Base-by-base conservation (phyloP, 1,140 invertebrate species). In the Ridgeia piscesae region DNA sequence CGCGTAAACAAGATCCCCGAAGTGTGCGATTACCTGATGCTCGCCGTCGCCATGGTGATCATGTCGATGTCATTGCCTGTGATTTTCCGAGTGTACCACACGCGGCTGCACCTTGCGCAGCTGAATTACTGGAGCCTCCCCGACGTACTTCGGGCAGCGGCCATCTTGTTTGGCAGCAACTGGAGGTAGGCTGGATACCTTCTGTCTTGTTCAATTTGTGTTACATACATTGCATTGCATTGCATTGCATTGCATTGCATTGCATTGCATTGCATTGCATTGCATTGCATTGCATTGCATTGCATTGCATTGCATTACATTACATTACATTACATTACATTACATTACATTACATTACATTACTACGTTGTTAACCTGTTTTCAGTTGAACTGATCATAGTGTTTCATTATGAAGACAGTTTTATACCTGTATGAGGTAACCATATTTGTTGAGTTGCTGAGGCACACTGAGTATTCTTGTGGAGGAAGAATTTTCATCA, bases 1-100 rank as follows among this genome's bases (percentile, higher is more conserved):
- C 91, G 88, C 31, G 98, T 99, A 2, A 98, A 99, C 96, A 97
- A 97, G 33, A 97, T 98, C 95, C 97, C 97, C 34, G 97, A 98
- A 94, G 97, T 97, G 94, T 97, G 97, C 93, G 98, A 98, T 96
- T 98, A 98, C 95, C 97, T 98, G 33, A 93, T 95, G 88, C 95
- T 96, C 92, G 96, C 96, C 0, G 58, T 95, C 6, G 92, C 93
- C 8, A 94, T 96, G 89, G 95, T 95, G 1, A 4, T 95, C 8
- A 35, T 95, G 34, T 93, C 96, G 42, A 93, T 95, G 6, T 93
- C 95, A 77, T 93, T 94, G 31, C 96, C 96, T 6, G 91, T 95
- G 14, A 90, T 95, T 33, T 95, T 96, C 93, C 93, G 95, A n/a
- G 35, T 93, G 8, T 96, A 94, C 92, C 94, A 94, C 91, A 92